Evolutionary conservation across 1,140 invertebrate species (phyloP).

Genomic region (Cryptotermes secundus): DNA sequence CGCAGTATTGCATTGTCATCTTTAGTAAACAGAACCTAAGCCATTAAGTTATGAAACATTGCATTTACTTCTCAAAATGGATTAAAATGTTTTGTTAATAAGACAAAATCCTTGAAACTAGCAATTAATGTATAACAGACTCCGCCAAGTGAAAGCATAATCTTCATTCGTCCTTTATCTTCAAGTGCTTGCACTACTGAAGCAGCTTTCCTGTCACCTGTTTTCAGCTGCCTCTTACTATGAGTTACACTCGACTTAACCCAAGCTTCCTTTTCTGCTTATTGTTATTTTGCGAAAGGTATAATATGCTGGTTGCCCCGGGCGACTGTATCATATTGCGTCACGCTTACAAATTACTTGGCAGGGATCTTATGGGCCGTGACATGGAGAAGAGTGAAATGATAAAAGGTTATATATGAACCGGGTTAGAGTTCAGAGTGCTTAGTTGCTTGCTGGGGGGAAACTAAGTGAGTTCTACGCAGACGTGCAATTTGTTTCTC

Average conservation of each 20-base stretch:
- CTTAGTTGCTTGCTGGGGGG: no score
- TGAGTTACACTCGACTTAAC: slow-evolving; percentile 7
- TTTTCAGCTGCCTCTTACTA: neutral
- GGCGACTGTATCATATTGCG: slow-evolving; percentile 1
- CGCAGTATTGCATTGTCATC: no score
- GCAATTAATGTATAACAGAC: neutral
- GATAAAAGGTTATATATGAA: no score
- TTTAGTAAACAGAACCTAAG: no score
- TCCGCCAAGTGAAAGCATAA: neutral
- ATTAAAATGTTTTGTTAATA: neutral
- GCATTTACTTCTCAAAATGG: no score
- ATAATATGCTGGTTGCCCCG: slow-evolving; percentile 6
- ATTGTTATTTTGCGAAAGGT: neutral
- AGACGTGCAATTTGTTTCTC: neutral
- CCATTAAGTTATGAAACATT: no score
- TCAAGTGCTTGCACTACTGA: neutral
- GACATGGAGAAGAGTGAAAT: neutral
- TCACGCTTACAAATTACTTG: neutral
- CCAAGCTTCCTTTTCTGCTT: neutral
- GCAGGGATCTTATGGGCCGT: neutral
- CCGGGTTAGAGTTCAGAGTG: no score
- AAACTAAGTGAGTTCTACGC: no score
- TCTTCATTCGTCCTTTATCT: neutral
- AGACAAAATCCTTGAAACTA: neutral
- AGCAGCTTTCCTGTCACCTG: neutral